A percentile compares a stretch with the other conserved stretches of the same genome.
phyloP scores from a whole-genome alignment of 2,797 vertebrate genomes.

The Amniataba percoides region DNA sequence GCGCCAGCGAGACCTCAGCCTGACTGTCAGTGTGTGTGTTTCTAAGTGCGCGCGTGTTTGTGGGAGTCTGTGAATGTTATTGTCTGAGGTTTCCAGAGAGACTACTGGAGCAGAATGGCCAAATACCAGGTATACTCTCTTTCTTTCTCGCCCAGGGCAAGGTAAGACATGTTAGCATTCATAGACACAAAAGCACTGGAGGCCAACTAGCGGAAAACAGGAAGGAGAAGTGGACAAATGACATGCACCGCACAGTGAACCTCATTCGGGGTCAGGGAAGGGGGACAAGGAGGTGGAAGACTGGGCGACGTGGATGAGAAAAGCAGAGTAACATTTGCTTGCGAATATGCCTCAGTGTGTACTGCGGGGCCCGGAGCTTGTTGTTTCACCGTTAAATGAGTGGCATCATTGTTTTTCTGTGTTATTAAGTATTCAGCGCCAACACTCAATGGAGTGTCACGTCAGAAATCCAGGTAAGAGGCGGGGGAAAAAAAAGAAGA shows the following conservation, averaged over 20 bases:
- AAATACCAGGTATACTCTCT: slow-evolving; percentile 72
- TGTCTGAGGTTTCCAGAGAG: slow-evolving; percentile 72
- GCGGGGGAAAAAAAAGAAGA: slow-evolving; percentile 3
- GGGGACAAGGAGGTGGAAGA: slow-evolving; percentile 38
- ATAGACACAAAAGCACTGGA: slow-evolving; percentile 72
- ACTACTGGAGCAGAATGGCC: slow-evolving; percentile 68
- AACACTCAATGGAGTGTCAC: slow-evolving; percentile 70
- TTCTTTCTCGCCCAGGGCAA: slow-evolving; percentile 82
- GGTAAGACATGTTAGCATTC: slow-evolving; percentile 81
- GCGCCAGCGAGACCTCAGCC: slow-evolving; percentile 75
- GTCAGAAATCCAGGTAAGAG: slow-evolving; percentile 60
- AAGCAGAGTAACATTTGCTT: slow-evolving; percentile 44
- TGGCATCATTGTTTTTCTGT: slow-evolving; percentile 61
- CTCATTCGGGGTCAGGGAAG: slow-evolving; percentile 62
- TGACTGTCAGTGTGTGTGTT: slow-evolving; percentile 63
- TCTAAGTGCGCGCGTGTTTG: slow-evolving; percentile 45
- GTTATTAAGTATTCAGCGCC: slow-evolving; percentile 75
- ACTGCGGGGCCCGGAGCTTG: neutral
- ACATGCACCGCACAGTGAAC: slow-evolving; percentile 68
- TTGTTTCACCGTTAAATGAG: slow-evolving; percentile 57
- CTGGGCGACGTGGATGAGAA: slow-evolving; percentile 39
- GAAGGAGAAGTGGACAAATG: slow-evolving; percentile 70
- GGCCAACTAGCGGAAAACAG: slow-evolving; percentile 72
- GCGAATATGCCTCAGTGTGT: slow-evolving; percentile 8
- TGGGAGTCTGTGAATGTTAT: slow-evolving; percentile 54